Conservation (phyloP, 2,888 invertebrate species). For the Parnassius smintheus region DNA sequence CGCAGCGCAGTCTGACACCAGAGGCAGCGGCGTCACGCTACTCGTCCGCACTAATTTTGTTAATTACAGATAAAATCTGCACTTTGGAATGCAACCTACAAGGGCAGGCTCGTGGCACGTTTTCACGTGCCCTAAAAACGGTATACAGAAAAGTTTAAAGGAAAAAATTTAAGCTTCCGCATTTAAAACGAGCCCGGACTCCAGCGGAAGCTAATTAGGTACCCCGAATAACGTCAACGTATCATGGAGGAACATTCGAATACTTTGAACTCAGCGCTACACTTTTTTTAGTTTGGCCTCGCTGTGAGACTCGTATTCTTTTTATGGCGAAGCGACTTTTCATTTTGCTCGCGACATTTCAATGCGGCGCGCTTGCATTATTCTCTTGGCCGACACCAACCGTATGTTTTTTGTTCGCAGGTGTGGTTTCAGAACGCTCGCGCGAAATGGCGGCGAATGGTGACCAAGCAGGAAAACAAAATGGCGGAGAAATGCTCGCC, state of each 20-base stretch:
- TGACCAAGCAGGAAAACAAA: slow-evolving; percentile 90
- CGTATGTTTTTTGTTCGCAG: slow-evolving; percentile 81
- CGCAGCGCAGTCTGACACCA: neutral
- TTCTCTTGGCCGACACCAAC: slow-evolving; percentile 47
- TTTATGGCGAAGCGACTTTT: slow-evolving; percentile 48
- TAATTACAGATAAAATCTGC: slow-evolving; percentile 69
- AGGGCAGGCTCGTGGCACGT: slow-evolving; percentile 47
- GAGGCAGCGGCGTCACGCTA: slow-evolving; percentile 43
- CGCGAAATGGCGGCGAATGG: slow-evolving; percentile 95
- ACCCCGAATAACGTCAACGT: slow-evolving; percentile 36
- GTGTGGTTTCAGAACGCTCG: slow-evolving; percentile 98
- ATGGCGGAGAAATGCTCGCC: slow-evolving; percentile 86
- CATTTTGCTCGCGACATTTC: slow-evolving; percentile 49
- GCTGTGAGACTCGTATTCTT: slow-evolving; percentile 47
- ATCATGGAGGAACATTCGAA: slow-evolving; percentile 39
- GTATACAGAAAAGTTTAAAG: slow-evolving; percentile 31
- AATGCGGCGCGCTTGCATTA: slow-evolving; percentile 41
- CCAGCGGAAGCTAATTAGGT: slow-evolving; percentile 38
- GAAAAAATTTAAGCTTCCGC: slow-evolving; percentile 50
- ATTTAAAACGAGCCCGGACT: slow-evolving; percentile 37
- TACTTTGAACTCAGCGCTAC: slow-evolving; percentile 33
- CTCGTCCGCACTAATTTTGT: slow-evolving; percentile 46
- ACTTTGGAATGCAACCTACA: slow-evolving; percentile 51
- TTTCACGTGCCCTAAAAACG: slow-evolving; percentile 39
- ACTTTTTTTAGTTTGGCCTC: slow-evolving; percentile 38